Conservation (phyloP, 2,888 invertebrate species). For the Oegoconia quadripuncta region DNA sequence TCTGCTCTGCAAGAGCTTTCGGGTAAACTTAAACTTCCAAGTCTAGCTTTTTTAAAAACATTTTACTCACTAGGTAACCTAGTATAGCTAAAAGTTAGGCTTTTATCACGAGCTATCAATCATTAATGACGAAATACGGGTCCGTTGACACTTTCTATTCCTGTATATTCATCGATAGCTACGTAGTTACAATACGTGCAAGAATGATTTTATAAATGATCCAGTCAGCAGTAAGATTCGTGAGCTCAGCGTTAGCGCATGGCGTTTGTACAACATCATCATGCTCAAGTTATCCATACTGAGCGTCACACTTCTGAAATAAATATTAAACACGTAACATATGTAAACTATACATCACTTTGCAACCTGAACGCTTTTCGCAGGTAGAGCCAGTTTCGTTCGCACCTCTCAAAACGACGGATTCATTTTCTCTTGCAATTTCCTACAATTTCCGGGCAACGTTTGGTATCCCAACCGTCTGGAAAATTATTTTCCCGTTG, state of each 20-base stretch:
- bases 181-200: constrained; percentile 6
- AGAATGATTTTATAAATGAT: constrained; percentile 4
- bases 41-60: too few relatives aligned
- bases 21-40: too few relatives aligned
- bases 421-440: constrained; percentile 78
- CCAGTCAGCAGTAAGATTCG: constrained; percentile 6
- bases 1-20: too few relatives aligned
- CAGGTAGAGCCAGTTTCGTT: constrained; percentile 27
- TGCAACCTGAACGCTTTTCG: constrained; percentile 31
- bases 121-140: too few relatives aligned
- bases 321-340: background rate
- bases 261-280: too few relatives aligned
- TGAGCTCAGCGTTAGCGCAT: background rate
- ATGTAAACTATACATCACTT: constrained; percentile 6
- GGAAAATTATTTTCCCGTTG: constrained; percentile 64
- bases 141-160: constrained; percentile 17
- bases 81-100: too few relatives aligned
- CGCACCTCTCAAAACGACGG: constrained; percentile 65
- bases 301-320: background rate
- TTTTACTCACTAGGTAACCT: too few relatives aligned
- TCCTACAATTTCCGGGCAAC: constrained; percentile 77
- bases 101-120: too few relatives aligned
- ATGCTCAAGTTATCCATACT: background rate
- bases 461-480: constrained; percentile 63
- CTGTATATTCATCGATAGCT: background rate